Conservation (phyloP, 1,140 invertebrate genomes). For the Anthonomus grandis region DNA sequence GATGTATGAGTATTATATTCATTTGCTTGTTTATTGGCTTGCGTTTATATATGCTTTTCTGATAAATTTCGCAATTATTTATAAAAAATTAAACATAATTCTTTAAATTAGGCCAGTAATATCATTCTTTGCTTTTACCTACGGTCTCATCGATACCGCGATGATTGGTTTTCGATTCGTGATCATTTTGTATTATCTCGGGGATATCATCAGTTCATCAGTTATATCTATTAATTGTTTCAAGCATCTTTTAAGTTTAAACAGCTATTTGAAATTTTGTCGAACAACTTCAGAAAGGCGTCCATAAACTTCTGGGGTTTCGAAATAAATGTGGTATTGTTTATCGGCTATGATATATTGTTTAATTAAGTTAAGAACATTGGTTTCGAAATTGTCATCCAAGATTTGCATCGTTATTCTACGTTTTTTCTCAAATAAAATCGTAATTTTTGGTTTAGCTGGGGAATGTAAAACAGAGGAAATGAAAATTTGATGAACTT, state of each 20-base stretch:
- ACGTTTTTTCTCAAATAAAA: slow-evolving; percentile 15
- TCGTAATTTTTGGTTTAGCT: slow-evolving; percentile 8
- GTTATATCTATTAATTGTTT: slow-evolving; percentile 10
- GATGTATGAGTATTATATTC: slow-evolving; percentile 11
- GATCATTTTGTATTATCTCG: slow-evolving; percentile 14
- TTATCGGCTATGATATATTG: neutral
- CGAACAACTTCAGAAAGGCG: neutral
- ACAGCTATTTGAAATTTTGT: slow-evolving; percentile 1
- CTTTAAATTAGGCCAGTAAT: slow-evolving; percentile 14
- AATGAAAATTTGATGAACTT: slow-evolving; percentile 8
- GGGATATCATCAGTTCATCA: slow-evolving; percentile 2
- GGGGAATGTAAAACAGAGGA: slow-evolving; percentile 7
- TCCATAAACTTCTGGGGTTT: slow-evolving; percentile 7
- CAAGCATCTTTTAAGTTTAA: neutral
- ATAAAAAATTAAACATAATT: slow-evolving; percentile 16
- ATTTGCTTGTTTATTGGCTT: slow-evolving; percentile 19
- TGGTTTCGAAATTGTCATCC: slow-evolving; percentile 1
- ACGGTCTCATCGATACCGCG: no score
- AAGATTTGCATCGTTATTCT: neutral
- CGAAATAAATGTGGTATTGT: slow-evolving; percentile 9
- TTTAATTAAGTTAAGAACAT: slow-evolving; percentile 9
- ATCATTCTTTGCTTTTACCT: no score
- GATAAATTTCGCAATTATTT: slow-evolving; percentile 21
- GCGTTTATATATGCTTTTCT: slow-evolving; percentile 10
- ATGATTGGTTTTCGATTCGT: no score